Conservation (phyloP, 1,140 invertebrate genomes). For the Achatina immaculata region DNA sequence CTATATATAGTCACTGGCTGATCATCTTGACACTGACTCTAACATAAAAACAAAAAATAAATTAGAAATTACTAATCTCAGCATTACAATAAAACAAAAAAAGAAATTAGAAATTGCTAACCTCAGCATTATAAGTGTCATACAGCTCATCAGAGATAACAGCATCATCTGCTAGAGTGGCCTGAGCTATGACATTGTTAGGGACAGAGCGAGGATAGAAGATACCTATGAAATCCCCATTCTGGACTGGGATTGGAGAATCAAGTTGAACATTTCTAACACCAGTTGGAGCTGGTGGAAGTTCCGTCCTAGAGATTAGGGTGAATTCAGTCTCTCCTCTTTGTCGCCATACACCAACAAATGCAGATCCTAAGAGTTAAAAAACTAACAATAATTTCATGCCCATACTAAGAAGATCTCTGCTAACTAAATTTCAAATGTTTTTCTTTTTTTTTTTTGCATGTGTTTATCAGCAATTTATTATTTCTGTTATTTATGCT, state of each 20-base stretch:
- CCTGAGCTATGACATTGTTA: constrained; percentile 57
- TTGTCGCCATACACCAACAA: constrained; percentile 59
- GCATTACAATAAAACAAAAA: background rate
- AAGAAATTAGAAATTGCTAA: background rate
- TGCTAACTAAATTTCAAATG: background rate
- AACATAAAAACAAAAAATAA: background rate
- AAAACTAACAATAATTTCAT: background rate
- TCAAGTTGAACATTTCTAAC: constrained; percentile 43
- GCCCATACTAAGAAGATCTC: background rate
- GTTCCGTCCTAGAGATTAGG: constrained; percentile 48
- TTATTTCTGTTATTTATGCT: background rate
- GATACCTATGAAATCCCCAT: constrained; percentile 65
- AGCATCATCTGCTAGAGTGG: constrained; percentile 47
- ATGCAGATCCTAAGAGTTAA: constrained; percentile 40
- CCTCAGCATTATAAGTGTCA: constrained; percentile 49
- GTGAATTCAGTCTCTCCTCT: constrained; percentile 48
- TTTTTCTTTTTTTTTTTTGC: no score
- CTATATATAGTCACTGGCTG: no score
- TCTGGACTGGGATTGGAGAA: constrained; percentile 51
- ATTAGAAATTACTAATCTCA: no score
- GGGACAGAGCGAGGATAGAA: constrained; percentile 55
- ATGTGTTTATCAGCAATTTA: no score
- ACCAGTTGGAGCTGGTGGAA: constrained; percentile 54
- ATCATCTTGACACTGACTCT: no score
- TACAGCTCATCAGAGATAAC: constrained; percentile 55